These are phyloP conservation scores for Saiga tatarica DNA, from an alignment of 2,113 vertebrate genomes.

Conservation along the genomic window DNA sequence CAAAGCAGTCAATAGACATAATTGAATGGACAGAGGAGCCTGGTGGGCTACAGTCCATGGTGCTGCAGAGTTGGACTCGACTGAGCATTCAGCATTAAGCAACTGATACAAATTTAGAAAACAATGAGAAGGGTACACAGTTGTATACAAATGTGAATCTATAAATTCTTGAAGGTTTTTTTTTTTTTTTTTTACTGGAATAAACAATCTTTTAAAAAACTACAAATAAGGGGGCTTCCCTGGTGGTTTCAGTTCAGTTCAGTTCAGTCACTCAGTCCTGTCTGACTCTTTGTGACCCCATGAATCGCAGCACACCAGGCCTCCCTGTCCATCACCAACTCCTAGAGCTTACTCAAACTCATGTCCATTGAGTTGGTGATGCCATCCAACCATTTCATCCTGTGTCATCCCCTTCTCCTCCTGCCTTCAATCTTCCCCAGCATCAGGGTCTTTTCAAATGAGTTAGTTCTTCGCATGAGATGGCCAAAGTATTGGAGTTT, in stretches of 20 bases:
- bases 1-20: not conserved
- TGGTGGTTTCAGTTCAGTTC: not conserved
- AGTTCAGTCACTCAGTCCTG: not conserved
- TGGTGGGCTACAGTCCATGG: not conserved
- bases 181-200: not conserved
- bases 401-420: not conserved
- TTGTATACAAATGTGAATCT: not conserved
- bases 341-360: not conserved
- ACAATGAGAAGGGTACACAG: not conserved
- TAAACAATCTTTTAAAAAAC: not conserved
- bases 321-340: not conserved
- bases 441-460: not conserved
- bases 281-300: not conserved
- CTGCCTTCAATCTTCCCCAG: not conserved
- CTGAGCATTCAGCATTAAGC: not conserved
- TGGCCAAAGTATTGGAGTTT: not conserved
- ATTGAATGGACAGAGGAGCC: not conserved
- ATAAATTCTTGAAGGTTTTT: not conserved
- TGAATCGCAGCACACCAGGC: not conserved
- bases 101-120: not conserved
- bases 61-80: fast-evolving
- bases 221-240: not conserved
- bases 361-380: not conserved
- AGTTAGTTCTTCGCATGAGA: not conserved
- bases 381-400: not conserved